Conservation (phyloP, 2,113 vertebrate species). For the Pyxicephalus adspersus region DNA sequence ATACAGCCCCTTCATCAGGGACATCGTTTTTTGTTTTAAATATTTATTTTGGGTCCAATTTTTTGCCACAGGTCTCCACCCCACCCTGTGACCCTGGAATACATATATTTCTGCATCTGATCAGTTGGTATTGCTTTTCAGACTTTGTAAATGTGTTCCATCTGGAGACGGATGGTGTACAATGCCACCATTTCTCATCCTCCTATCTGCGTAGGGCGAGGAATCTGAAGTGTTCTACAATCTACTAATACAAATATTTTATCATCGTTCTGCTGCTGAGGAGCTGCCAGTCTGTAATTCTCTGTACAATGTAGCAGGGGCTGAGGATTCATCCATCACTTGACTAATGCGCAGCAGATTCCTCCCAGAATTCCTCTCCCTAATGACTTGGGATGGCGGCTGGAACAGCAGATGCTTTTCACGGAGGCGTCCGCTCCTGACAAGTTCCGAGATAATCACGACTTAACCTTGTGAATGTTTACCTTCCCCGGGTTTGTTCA, state of each 20-base stretch:
- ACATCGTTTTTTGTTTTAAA: too few species aligned
- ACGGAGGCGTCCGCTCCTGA: constrained; percentile 19
- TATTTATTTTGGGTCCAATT: too few species aligned
- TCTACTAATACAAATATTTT: constrained; percentile 11
- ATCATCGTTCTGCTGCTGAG: constrained; percentile 9
- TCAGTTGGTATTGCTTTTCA: neutral
- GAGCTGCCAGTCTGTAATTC: neutral
- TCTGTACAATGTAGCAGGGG: neutral
- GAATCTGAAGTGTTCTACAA: constrained; percentile 10
- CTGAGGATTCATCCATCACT: constrained; percentile 22
- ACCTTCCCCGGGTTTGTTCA: constrained; percentile 4
- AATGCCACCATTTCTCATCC: neutral
- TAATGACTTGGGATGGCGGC: constrained; percentile 4
- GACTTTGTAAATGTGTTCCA: neutral
- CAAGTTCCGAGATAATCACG: constrained; percentile 40
- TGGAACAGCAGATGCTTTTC: constrained; percentile 40
- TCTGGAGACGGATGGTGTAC: neutral
- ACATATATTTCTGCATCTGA: neutral
- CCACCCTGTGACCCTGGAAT: too few species aligned
- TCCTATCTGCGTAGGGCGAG: constrained; percentile 9
- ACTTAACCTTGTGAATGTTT: constrained; percentile 47
- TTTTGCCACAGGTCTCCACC: too few species aligned
- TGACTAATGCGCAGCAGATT: constrained; percentile 32
- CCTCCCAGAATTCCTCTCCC: constrained; percentile 24
- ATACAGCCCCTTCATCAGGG: too few species aligned